Base-by-base conservation (phyloP, 2,113 vertebrate genomes). In the Brachyhypopomus gauderio region DNA sequence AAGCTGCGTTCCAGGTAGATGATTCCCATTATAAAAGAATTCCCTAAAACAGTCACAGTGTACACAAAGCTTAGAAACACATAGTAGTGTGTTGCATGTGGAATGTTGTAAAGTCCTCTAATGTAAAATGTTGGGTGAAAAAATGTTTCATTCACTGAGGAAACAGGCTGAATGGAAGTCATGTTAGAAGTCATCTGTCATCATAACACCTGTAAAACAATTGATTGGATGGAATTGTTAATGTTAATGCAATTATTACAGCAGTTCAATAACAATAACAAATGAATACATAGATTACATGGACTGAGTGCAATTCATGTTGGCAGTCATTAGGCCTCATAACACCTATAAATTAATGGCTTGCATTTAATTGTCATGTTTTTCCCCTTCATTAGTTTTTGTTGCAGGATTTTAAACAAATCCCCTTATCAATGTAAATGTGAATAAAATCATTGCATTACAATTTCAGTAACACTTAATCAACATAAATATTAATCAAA, bases 11-110 rank as follows among this genome's bases (percentile, higher is more conserved):
- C 76, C 2, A 77, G 62, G 77, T 72, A 84, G 12, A 87, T 85
- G 4, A 64, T 62, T 0, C 52, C 73, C 82, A 87, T 85, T 56
- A 87, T 80, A 9, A 87, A 87, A 45, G 60, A 78, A 70, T 87
- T 87, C 9, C 81, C 84, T 17, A 85, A 64, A 67, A 87, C 64
- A 55, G 91, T 90, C 1, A 91, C 12, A 25, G 86, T 20, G 20
- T 88, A 92, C n/a, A 93, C 74, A 80, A 87, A 85, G 38, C 73
- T 87, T 4, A 93, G 80, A 82, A 93, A 92, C 4, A 88, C 45
- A 58, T 88, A 93, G 80, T 91, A 94, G 79, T 90, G 88, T 0
- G 87, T 85, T 0, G 87, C 82, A 60, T 91, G 81, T 2, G 82
- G 85, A 0, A 92, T 79, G 3, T 89, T 89, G 11, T 75, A 19